Percentiles rank a stretch among this genome's conserved stretches.
These are phyloP conservation scores for Cyprinodon tularosa DNA, from an alignment of 2,113 vertebrate species.

Conservation along the genomic window DNA sequence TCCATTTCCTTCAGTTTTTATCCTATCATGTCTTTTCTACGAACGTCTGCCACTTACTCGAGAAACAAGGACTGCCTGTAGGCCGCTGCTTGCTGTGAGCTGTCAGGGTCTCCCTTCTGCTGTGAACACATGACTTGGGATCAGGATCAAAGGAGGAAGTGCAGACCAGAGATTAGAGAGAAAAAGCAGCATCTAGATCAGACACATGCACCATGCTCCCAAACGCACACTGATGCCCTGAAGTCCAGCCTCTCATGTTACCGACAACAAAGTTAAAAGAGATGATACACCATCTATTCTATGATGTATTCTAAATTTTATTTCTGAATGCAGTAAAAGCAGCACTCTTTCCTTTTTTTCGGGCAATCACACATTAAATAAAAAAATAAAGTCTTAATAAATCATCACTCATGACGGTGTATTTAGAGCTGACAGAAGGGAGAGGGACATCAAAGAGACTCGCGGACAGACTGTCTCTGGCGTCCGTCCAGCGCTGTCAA, in stretches of 20 bases:
- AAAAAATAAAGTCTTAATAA: not conserved
- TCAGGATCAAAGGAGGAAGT: slow-evolving; percentile 56
- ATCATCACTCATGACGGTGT: not conserved
- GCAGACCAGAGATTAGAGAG: slow-evolving; percentile 39
- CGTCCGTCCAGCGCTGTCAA: slow-evolving; percentile 36
- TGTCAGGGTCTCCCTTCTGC: slow-evolving; percentile 22
- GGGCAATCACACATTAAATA: slow-evolving; percentile 8
- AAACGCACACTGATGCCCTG: not conserved
- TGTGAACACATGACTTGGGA: slow-evolving; percentile 35
- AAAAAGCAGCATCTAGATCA: not conserved
- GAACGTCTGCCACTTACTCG: slow-evolving; percentile 4
- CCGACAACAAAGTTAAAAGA: not conserved
- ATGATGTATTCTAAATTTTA: not conserved
- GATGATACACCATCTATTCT: too few species aligned
- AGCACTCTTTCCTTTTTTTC: not conserved
- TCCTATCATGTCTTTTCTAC: not conserved
- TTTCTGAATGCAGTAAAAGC: not conserved
- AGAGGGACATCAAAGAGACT: slow-evolving; percentile 42
- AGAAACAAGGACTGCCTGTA: slow-evolving; percentile 7
- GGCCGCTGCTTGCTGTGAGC: slow-evolving; percentile 1
- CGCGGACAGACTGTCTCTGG: slow-evolving; percentile 27
- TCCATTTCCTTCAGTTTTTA: not conserved
- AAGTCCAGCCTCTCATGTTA: slow-evolving; percentile 4
- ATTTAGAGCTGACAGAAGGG: slow-evolving; percentile 21
- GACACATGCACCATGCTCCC: not conserved